Conservation (phyloP, 2,113 vertebrate genomes). For the Neoarius graeffei region DNA sequence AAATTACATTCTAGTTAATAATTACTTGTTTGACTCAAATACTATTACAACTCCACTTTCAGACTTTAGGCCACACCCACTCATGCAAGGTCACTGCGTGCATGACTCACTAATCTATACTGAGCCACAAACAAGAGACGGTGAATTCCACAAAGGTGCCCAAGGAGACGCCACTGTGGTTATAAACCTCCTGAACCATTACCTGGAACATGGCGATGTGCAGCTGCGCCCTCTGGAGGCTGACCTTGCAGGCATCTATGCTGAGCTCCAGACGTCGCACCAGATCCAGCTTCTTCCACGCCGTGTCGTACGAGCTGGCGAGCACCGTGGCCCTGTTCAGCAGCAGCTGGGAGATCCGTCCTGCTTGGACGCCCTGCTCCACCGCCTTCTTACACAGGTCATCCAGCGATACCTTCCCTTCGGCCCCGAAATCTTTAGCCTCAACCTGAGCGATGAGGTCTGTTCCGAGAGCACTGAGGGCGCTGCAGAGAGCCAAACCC, state of each 20-base stretch:
- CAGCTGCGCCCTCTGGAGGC: conserved; percentile 90
- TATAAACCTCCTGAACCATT: not conserved
- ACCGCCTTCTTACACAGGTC: conserved; percentile 94
- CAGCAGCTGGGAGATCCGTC: conserved; percentile 85
- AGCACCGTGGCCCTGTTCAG: conserved; percentile 92
- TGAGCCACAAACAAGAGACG: not conserved
- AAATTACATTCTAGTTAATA: too few relatives aligned
- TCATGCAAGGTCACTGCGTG: too few relatives aligned
- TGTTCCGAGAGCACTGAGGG: conserved; percentile 87
- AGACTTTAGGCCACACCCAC: too few relatives aligned
- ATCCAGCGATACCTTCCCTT: conserved; percentile 93
- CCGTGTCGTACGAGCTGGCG: conserved; percentile 91
- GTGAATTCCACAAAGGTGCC: not conserved
- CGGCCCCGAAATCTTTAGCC: conserved; percentile 94
- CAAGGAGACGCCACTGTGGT: not conserved
- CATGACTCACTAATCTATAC: too few relatives aligned
- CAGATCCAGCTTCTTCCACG: conserved; percentile 96
- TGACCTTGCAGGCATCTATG: conserved; percentile 89
- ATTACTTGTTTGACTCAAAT: too few relatives aligned
- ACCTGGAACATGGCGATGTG: conserved; percentile 98
- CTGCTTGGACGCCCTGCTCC: conserved; percentile 88
- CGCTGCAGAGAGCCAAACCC: conserved; percentile 89
- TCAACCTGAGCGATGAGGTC: conserved; percentile 94
- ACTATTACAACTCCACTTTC: not conserved
- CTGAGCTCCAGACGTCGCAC: conserved; percentile 87